Conservation (phyloP, 2,888 invertebrate species). For the Cybosia mesomella region DNA sequence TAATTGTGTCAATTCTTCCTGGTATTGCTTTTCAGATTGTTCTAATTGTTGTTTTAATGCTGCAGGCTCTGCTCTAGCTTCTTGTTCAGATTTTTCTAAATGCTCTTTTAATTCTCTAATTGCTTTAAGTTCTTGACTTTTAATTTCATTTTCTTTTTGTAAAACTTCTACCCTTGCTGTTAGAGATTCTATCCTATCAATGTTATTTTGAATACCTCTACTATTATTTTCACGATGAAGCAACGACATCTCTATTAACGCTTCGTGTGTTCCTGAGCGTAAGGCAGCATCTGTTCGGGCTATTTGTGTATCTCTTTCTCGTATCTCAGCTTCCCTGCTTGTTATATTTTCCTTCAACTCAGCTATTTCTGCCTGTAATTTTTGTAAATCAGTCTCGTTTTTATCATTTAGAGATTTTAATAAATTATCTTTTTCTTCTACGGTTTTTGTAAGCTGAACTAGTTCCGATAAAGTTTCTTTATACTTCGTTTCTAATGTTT, state of each 20-base stretch:
- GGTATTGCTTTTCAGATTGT: slow-evolving; percentile 71
- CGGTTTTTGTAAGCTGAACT: slow-evolving; percentile 60
- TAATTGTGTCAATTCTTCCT: slow-evolving; percentile 76
- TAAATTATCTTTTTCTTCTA: slow-evolving; percentile 71
- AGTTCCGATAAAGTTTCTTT: slow-evolving; percentile 65
- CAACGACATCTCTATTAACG: slow-evolving; percentile 62
- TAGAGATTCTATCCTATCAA: slow-evolving; percentile 75
- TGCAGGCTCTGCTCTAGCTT: slow-evolving; percentile 67
- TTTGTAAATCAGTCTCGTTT: slow-evolving; percentile 63
- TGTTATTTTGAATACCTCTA: slow-evolving; percentile 70
- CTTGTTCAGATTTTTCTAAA: slow-evolving; percentile 73
- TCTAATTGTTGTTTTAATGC: slow-evolving; percentile 75
- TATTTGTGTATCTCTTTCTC: slow-evolving; percentile 69
- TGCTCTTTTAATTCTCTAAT: slow-evolving; percentile 75
- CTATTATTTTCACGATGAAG: slow-evolving; percentile 71
- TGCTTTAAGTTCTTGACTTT: slow-evolving; percentile 71
- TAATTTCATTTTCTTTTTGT: slow-evolving; percentile 67
- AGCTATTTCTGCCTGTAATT: slow-evolving; percentile 67
- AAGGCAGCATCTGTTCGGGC: slow-evolving; percentile 66
- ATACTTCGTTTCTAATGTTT: slow-evolving; percentile 66
- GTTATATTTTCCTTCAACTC: slow-evolving; percentile 65
- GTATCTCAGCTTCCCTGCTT: slow-evolving; percentile 62
- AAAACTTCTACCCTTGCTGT: slow-evolving; percentile 68
- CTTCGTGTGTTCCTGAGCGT: slow-evolving; percentile 67
- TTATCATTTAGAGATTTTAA: slow-evolving; percentile 70